A percentile compares a stretch with the other conserved stretches of the same genome.
phyloP scores from a whole-genome alignment of 1,140 invertebrate species.

The Apis dorsata region DNA sequence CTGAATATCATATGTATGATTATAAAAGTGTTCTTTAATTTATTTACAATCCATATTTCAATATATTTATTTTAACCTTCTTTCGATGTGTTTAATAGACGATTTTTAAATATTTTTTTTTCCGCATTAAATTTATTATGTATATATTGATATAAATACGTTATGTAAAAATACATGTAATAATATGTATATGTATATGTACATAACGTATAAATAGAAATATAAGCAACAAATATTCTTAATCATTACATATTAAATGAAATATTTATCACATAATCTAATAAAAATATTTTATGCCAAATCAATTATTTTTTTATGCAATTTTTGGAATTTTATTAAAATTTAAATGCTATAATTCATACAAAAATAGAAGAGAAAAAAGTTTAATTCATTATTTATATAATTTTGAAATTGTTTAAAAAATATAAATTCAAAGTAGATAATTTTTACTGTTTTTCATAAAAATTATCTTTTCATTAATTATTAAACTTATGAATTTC shows the following conservation, averaged over 20 bases:
- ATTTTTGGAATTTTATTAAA: too few relatives aligned
- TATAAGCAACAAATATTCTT: neutral
- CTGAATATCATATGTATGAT: neutral
- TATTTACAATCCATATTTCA: neutral
- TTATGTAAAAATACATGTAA: neutral
- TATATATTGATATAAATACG: neutral
- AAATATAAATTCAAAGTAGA: too few relatives aligned
- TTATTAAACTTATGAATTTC: too few relatives aligned
- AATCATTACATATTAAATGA: neutral
- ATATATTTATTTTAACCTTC: neutral
- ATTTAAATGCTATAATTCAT: too few relatives aligned
- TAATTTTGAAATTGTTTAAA: too few relatives aligned
- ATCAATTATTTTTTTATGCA: too few relatives aligned
- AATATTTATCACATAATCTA: neutral
- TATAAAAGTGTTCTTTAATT: neutral
- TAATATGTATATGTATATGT: neutral
- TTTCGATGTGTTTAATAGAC: too few relatives aligned
- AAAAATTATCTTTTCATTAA: too few relatives aligned
- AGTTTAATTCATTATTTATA: too few relatives aligned
- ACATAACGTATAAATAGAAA: neutral
- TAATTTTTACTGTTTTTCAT: too few relatives aligned
- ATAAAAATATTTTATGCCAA: too few relatives aligned
- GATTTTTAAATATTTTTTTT: neutral
- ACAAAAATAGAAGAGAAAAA: too few relatives aligned
- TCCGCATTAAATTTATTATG: neutral